phyloP scores from a whole-genome alignment of 2,888 invertebrate genomes.

The Candidula unifasciata region DNA sequence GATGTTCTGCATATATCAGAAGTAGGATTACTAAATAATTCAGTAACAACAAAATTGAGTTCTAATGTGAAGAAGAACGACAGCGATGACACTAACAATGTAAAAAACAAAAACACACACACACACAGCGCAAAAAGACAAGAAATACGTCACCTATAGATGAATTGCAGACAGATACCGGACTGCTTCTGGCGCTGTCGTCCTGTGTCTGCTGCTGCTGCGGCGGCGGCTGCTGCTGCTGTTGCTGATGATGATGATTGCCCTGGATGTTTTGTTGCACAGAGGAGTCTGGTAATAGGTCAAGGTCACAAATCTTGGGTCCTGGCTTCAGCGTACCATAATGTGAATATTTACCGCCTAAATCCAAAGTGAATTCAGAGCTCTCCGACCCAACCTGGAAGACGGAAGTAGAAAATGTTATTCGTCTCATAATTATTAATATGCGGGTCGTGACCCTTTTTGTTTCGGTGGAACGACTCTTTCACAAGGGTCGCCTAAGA shows the following conservation, averaged over 20 bases:
- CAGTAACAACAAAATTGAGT: no score
- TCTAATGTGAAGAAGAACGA: background rate
- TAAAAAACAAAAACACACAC: background rate
- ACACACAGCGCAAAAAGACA: background rate
- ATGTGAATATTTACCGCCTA: slow-evolving; percentile 66
- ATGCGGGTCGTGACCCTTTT: slow-evolving; percentile 73
- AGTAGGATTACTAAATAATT: no score
- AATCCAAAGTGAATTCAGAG: slow-evolving; percentile 68
- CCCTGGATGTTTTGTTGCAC: background rate
- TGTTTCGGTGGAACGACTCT: no score
- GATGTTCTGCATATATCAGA: no score
- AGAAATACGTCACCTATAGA: slow-evolving; percentile 59
- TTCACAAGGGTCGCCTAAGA: no score
- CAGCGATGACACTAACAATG: background rate
- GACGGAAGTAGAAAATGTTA: background rate
- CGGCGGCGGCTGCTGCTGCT: slow-evolving; percentile 51
- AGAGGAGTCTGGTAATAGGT: slow-evolving; percentile 37
- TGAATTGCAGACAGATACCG: slow-evolving; percentile 67
- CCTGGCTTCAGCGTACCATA: slow-evolving; percentile 64
- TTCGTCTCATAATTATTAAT: slow-evolving; percentile 59
- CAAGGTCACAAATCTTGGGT: slow-evolving; percentile 57
- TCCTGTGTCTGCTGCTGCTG: slow-evolving; percentile 46
- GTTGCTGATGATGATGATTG: slow-evolving; percentile 21
- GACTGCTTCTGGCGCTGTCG: slow-evolving; percentile 68
- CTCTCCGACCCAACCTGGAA: slow-evolving; percentile 64